A percentile compares a stretch with the other conserved stretches of the same genome.
These are phyloP conservation scores for Aspidiotus rigidus DNA, from an alignment of 2,888 invertebrate species.

Conservation along the genomic window DNA sequence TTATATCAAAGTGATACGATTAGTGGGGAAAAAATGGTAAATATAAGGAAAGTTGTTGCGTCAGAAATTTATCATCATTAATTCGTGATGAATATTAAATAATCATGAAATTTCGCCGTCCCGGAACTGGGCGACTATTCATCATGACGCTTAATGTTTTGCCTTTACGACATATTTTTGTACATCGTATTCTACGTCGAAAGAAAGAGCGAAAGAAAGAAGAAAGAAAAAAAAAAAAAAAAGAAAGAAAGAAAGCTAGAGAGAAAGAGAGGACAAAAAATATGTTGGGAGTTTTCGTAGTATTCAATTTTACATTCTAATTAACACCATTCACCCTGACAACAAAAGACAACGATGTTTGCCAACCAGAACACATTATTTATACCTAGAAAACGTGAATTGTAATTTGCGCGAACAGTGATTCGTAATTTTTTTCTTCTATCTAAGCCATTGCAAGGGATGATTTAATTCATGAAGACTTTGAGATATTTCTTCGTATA, in stretches of 20 bases:
- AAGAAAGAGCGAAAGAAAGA: no score
- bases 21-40: background rate
- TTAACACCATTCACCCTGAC: background rate
- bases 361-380: background rate
- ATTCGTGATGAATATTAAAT: constrained; percentile 22
- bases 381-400: no score
- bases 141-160: constrained; percentile 25
- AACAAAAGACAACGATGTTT: background rate
- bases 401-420: no score
- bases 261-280: background rate
- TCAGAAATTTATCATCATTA: constrained; percentile 31
- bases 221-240: no score
- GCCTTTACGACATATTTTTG: constrained; percentile 26
- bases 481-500: no score
- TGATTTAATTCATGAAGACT: no score
- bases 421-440: no score
- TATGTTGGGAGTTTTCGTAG: background rate
- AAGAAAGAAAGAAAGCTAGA: no score
- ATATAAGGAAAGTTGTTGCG: background rate
- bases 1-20: background rate
- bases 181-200: no score
- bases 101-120: constrained; percentile 25
- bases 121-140: constrained; percentile 30
- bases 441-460: no score
- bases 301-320: background rate